These are phyloP conservation scores for Nasonia oneida DNA, from an alignment of 2,888 invertebrate genomes.

Conservation along the genomic window DNA sequence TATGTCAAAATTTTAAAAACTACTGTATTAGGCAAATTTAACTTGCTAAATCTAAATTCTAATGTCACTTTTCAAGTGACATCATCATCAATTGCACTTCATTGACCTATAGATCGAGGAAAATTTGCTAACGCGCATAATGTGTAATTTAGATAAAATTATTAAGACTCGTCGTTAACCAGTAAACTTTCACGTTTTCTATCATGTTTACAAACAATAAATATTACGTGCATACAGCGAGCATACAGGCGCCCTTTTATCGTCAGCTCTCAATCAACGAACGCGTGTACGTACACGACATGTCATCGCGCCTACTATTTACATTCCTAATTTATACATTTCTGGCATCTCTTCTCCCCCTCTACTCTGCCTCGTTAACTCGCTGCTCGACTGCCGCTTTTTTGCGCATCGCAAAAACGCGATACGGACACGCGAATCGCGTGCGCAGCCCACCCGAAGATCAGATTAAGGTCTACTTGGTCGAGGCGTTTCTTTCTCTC, in stretches of 20 bases:
- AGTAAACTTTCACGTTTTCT: background rate
- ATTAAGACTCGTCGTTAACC: too few relatives aligned
- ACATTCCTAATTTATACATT: slow-evolving; percentile 67
- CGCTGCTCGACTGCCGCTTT: slow-evolving; percentile 34
- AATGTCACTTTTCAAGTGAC: background rate
- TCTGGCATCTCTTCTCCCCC: slow-evolving; percentile 46
- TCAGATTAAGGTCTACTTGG: slow-evolving; percentile 31
- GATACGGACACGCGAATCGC: slow-evolving; percentile 28
- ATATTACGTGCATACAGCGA: background rate
- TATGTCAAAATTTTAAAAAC: background rate
- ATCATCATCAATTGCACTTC: background rate
- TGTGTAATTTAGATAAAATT: too few relatives aligned
- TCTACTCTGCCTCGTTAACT: background rate
- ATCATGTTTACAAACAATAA: background rate
- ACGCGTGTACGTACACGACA: background rate
- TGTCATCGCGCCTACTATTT: background rate
- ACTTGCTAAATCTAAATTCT: background rate
- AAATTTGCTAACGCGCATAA: background rate
- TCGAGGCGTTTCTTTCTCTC: background rate
- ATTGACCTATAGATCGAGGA: background rate
- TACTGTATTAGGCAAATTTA: background rate
- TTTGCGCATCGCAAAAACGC: slow-evolving; percentile 39
- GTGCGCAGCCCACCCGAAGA: slow-evolving; percentile 26
- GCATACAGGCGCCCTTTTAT: slow-evolving; percentile 1
- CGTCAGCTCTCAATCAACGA: background rate